These are phyloP conservation scores for Busseola fusca DNA, from an alignment of 2,888 invertebrate species.

Conservation along the genomic window DNA sequence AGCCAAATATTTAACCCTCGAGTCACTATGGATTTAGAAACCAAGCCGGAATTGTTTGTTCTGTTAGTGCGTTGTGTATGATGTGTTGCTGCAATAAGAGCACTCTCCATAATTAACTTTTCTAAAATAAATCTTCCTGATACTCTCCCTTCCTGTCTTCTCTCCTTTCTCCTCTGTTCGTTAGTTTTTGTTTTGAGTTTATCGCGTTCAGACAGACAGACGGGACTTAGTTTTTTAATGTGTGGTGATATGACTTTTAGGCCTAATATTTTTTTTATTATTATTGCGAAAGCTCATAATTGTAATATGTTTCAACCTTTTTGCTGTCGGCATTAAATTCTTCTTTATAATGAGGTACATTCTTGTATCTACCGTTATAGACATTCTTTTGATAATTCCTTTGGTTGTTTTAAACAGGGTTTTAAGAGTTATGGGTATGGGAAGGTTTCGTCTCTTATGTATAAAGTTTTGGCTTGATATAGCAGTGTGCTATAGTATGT, in stretches of 20 bases:
- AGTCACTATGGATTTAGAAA: no score
- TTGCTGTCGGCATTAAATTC: background rate
- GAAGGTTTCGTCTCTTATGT: background rate
- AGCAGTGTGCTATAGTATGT: background rate
- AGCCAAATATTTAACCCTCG: no score
- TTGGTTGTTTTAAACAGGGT: background rate
- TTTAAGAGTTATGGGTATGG: background rate
- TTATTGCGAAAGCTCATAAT: background rate
- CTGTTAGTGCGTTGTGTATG: no score
- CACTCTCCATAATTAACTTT: no score
- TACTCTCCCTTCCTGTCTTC: no score
- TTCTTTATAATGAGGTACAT: constrained; percentile 14
- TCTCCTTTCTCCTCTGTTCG: no score
- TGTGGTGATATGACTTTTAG: background rate
- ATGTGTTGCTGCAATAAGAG: no score
- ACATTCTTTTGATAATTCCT: constrained; percentile 11
- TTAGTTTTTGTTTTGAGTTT: no score
- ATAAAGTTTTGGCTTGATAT: background rate
- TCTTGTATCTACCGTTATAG: background rate
- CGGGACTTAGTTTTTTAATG: no score
- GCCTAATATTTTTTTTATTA: background rate
- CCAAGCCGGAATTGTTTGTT: no score
- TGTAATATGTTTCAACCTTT: background rate
- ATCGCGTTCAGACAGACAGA: no score
- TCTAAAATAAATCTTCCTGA: no score